Base-by-base conservation (phyloP, 1,140 invertebrate genomes). In the Diorhabda elongata region DNA sequence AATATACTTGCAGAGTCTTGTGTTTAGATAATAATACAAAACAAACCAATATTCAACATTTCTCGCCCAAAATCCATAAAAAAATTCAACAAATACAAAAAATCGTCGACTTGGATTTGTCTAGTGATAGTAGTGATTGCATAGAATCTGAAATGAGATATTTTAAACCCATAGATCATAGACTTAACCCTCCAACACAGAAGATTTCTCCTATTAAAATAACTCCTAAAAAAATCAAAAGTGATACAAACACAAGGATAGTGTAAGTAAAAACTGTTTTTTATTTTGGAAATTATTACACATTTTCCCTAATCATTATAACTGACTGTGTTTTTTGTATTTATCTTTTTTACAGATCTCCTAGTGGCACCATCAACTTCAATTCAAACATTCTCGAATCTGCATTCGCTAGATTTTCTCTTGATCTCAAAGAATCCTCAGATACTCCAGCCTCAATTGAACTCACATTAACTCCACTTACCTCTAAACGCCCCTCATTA, bases 151-250 rank as follows among this genome's bases (percentile, higher is more conserved):
- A 77, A 61, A 75, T 70, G 60, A 61, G 66, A 43, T 77, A 77
- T 67, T 77, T 77, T 64, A 77, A 77, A 68, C 76, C 76, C 5
- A 76, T 77, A 64, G 75, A 77, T 67, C 64, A 69, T 62, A 64
- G 70, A 8, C 67, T 59, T 42, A 73, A 70, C 58, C 68, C 70
- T 67, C 74, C 72, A 57, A 62, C 71, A 44, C 65, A 73, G 56
- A 67, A 66, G 57, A 69, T 63, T 52, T 26, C 70, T n/a, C 75
- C 76, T 3, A 66, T 76, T 42, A 74, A 73, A 72, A 64, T 77
- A 64, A 69, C 71, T 68, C 52, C 71, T 45, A 64, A 67, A 66
- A 73, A 67, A 66, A 66, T 45, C 44, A 64, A 56, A 11, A 56
- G 44, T 42, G 64, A 64, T 69, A 26, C 44, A 58, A 61, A 58